Base-by-base conservation (phyloP, 2,888 invertebrate species). In the Stenichneumon culpator region DNA sequence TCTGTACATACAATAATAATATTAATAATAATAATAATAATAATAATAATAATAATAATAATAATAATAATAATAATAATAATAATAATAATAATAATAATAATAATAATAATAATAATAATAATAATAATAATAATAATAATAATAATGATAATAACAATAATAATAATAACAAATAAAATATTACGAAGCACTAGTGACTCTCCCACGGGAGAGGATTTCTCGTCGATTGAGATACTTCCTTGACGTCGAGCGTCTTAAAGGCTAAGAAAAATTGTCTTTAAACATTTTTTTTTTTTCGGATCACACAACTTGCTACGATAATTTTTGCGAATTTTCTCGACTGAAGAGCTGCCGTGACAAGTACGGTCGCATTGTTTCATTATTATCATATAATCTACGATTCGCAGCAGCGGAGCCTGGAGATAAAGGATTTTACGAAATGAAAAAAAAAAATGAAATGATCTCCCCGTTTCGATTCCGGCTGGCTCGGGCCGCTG, bases 391-490 rank as follows among this genome's bases (percentile, higher is more conserved):
- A 73, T 77, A 63, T 67, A 78, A 82, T 67, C 75, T 54, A 77
- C 79, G 87, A 83, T 91, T 60, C 90, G 90, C 90, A 92, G 90
- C 91, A 73, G 92, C 93, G 92, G 92, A 92, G 93, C 91, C 91
- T 87, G 78, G 73, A 32, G 57, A 63, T 22, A 39, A 68, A 77
- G 68, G 65, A 73, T 81, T 65, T 73, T 68, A 60, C n/a, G 28
- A 3, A 28, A 54, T 3, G 16, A 52, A 28, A 39, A 19, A 16
- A 11, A 16, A 44, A 67, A 67, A 73, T 73, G 65, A 32, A 73
- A 54, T 39, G 54, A 67, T 79, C 83, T 63, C 75, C 65, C 78
- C 74, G 73, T 47, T 57, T 14, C 57, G 44, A 47, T 74, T 87
- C 86, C 86, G 77, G 80, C 84, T 89, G 91, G 90, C 93, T 92